Percentiles rank a stretch among this genome's conserved stretches.
Conservation (phyloP, 2,113 vertebrate species). For the Canis aureus region DNA sequence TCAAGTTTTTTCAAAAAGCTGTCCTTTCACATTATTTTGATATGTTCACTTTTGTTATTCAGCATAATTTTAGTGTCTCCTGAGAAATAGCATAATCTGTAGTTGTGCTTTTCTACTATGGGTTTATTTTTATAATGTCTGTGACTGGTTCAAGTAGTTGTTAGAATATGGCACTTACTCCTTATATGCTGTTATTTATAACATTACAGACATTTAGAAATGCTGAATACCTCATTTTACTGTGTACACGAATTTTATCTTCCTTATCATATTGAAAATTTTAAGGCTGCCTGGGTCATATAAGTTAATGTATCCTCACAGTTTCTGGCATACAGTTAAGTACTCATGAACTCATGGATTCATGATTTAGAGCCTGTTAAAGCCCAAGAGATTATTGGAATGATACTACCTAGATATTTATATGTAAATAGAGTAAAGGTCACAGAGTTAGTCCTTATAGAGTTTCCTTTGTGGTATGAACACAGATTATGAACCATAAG, state of each 20-base stretch:
- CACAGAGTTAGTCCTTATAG: not conserved
- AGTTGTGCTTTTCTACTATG: conserved; percentile 6
- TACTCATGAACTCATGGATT: not conserved
- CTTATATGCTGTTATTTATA: not conserved
- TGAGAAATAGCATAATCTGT: not conserved
- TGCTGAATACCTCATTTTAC: not conserved
- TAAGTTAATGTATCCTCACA: not conserved
- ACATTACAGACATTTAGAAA: conserved; percentile 29
- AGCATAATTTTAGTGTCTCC: conserved; percentile 26
- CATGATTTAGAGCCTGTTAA: not conserved
- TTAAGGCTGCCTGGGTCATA: not conserved
- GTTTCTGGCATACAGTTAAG: not conserved
- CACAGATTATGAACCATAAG: not conserved
- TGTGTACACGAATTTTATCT: not conserved
- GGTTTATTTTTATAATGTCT: conserved; percentile 42
- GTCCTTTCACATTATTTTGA: not conserved
- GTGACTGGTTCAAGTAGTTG: not conserved
- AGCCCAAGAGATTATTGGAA: not conserved
- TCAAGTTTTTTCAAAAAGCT: not conserved
- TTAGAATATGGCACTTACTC: not conserved
- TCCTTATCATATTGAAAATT: conserved; percentile 21
- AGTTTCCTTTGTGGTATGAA: not conserved
- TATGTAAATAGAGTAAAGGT: not conserved
- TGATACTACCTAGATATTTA: not conserved
- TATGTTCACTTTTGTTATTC: not conserved